Evolutionary conservation across 2,113 vertebrate species (phyloP).

Genomic region (Garra rufa): DNA sequence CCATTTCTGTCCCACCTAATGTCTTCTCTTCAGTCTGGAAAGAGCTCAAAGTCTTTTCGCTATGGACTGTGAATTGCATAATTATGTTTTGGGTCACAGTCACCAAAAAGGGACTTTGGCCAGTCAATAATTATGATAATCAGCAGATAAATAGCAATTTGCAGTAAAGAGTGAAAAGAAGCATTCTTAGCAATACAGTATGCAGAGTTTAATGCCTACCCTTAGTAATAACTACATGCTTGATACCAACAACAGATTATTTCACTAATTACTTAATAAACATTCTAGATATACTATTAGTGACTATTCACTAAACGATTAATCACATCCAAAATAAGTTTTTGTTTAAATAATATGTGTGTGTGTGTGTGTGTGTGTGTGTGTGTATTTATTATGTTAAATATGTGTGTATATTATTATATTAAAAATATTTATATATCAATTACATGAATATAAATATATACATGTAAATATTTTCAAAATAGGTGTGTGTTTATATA

Average conservation of each 20-base stretch:
- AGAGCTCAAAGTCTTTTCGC: background rate
- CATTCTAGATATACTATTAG: background rate
- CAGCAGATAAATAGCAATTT: background rate
- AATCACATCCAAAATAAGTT: too few species aligned
- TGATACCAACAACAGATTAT: background rate
- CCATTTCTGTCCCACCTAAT: background rate
- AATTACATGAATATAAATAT: too few species aligned
- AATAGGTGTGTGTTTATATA: too few species aligned
- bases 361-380: too few species aligned
- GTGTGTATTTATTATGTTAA: too few species aligned
- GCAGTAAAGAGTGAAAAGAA: background rate
- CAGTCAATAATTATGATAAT: background rate
- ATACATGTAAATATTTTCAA: too few species aligned
- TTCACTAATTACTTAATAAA: background rate
- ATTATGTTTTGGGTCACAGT: background rate
- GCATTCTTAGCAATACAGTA: background rate
- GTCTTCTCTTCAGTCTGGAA: background rate
- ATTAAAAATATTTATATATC: too few species aligned
- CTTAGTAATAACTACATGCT: background rate
- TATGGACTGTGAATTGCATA: background rate
- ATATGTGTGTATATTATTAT: too few species aligned
- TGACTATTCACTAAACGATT: background rate
- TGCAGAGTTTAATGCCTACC: background rate
- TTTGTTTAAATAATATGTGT: too few species aligned
- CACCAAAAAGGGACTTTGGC: background rate